Percentiles rank a stretch among this genome's conserved stretches.
Evolutionary conservation across 2,113 vertebrate species (phyloP).

Genomic region (Nycticryphes semicollaris): DNA sequence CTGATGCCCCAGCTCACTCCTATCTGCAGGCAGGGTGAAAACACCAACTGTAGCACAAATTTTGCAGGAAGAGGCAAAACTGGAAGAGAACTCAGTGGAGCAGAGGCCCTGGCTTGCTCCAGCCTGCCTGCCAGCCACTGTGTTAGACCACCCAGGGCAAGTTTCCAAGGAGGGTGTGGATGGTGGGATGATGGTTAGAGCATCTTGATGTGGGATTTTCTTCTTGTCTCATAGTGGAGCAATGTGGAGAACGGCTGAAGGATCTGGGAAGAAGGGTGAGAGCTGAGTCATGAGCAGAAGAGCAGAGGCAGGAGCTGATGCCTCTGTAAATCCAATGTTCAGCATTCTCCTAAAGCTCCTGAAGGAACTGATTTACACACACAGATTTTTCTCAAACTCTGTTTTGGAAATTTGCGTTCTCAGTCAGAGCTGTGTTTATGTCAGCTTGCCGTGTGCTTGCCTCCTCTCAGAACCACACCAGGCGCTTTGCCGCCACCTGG

Average conservation of each 20-base stretch:
- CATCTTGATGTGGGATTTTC: not conserved
- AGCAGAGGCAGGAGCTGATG: not conserved
- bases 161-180: not conserved
- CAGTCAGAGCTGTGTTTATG: not conserved
- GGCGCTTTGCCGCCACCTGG: not conserved
- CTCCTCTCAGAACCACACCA: not conserved
- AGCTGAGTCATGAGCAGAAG: not conserved
- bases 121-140: fast-evolving
- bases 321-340: not conserved
- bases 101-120: fast-evolving
- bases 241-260: not conserved
- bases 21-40: fast-evolving
- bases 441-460: fast-evolving
- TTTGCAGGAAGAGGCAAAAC: not conserved
- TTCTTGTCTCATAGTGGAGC: not conserved
- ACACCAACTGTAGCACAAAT: not conserved
- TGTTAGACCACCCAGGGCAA: not conserved
- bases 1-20: not conserved
- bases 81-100: fast-evolving
- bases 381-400: not conserved
- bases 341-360: not conserved
- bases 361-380: not conserved
- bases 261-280: not conserved
- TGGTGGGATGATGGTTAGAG: not conserved
- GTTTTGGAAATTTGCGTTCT: not conserved